These are phyloP conservation scores for Engraulis encrasicolus DNA, from an alignment of 2,113 vertebrate species.

Conservation along the genomic window DNA sequence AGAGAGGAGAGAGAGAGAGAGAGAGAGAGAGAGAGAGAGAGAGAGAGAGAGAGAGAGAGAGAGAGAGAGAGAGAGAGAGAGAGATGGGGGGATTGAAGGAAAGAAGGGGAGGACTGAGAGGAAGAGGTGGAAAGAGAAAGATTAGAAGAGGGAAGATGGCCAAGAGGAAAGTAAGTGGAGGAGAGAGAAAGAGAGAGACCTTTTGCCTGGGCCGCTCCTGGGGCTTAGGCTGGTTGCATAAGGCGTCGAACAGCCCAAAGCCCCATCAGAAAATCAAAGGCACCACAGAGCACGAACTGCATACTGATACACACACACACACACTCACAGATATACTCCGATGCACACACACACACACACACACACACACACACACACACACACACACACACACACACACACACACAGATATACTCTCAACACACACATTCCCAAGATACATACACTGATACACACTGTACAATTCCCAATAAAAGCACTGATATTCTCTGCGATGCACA, in stretches of 20 bases:
- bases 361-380: neutral
- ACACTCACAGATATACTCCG: no score
- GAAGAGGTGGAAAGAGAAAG: neutral
- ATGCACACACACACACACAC: neutral
- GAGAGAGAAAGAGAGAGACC: constrained; percentile 41
- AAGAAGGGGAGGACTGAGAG: no score
- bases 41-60: neutral
- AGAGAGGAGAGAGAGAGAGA: constrained; percentile 31
- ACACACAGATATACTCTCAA: no score
- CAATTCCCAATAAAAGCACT: no score
- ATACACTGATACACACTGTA: no score
- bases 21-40: constrained; percentile 28
- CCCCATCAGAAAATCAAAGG: constrained; percentile 76
- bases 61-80: neutral
- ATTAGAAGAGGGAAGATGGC: neutral
- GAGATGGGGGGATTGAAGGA: no score
- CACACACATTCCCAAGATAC: no score
- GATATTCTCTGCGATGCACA: no score
- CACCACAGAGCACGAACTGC: constrained; percentile 64
- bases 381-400: no score
- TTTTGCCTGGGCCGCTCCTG: constrained; percentile 59
- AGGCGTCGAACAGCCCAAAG: constrained; percentile 66
- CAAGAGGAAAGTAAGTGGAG: neutral
- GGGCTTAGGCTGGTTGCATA: constrained; percentile 67
- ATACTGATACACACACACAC: constrained; percentile 66